Percentiles rank a stretch among this genome's conserved stretches.
phyloP scores from a whole-genome alignment of 2,797 vertebrate species.

The Scarus forsteni region DNA sequence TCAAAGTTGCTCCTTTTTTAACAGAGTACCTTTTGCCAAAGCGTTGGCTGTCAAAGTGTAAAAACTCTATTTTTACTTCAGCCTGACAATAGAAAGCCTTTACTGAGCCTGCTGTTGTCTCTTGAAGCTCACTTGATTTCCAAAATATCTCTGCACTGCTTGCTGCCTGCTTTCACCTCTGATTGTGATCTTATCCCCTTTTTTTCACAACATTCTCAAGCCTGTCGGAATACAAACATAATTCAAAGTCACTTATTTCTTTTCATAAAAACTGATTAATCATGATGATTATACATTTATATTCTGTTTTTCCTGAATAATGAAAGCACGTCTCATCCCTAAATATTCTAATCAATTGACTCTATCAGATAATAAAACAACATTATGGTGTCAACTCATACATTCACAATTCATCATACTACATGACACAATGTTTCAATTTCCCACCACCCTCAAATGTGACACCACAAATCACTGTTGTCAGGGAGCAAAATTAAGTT shows the following conservation, averaged over 20 bases:
- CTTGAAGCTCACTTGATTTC: not conserved
- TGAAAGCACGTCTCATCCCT: not conserved
- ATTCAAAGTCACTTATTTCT: constrained; percentile 66
- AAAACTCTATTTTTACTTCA: not conserved
- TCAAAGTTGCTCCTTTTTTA: not conserved
- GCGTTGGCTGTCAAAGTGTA: not conserved
- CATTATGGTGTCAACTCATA: too few relatives aligned
- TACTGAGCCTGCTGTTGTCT: not conserved
- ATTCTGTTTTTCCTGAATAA: not conserved
- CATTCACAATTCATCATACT: not conserved
- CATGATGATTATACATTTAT: not conserved
- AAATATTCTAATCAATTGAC: constrained; percentile 5
- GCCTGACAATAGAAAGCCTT: not conserved
- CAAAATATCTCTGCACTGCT: not conserved
- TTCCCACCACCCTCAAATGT: not conserved
- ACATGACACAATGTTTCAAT: not conserved
- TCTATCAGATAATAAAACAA: not conserved
- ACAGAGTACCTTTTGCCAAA: not conserved
- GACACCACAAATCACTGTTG: not conserved
- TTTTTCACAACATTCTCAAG: constrained; percentile 79
- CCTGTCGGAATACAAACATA: constrained; percentile 82
- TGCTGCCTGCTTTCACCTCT: not conserved
- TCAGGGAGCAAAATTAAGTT: not conserved
- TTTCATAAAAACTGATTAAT: not conserved
- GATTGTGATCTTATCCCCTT: not conserved